Conservation (phyloP, 2,888 invertebrate genomes). For the Loripinus fragilis region DNA sequence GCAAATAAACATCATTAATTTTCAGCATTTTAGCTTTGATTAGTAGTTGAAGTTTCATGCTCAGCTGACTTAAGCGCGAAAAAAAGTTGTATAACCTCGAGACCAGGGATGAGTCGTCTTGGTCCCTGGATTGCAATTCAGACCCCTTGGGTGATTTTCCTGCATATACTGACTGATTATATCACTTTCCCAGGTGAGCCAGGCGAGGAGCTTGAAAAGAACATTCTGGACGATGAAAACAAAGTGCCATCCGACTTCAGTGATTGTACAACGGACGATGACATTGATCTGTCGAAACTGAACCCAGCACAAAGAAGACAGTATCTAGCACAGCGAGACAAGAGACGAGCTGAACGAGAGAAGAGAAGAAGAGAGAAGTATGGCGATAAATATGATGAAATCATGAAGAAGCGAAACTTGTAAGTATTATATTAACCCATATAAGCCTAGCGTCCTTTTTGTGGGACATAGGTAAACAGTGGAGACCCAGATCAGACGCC, state of each 20-base stretch:
- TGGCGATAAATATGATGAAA: constrained; percentile 79
- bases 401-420: constrained; percentile 73
- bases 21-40: no score
- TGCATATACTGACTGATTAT: neutral
- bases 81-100: no score
- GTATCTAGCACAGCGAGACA: constrained; percentile 83
- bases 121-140: no score
- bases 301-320: constrained; percentile 78
- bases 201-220: constrained; percentile 35
- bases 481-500: no score
- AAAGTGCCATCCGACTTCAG: constrained; percentile 67
- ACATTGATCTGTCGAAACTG: constrained; percentile 75
- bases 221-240: constrained; percentile 38
- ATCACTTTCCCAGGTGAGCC: constrained; percentile 30
- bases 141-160: no score
- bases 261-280: constrained; percentile 63
- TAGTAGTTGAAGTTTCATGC: no score
- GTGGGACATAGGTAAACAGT: no score
- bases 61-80: no score
- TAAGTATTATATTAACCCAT: no score
- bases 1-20: no score
- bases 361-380: constrained; percentile 75
- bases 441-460: no score
- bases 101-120: no score
- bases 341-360: constrained; percentile 91